Evolutionary conservation across 2,888 invertebrate genomes (phyloP), one percentile per base, ranked within the genome.

Genomic region (Lasiommata megera): DNA sequence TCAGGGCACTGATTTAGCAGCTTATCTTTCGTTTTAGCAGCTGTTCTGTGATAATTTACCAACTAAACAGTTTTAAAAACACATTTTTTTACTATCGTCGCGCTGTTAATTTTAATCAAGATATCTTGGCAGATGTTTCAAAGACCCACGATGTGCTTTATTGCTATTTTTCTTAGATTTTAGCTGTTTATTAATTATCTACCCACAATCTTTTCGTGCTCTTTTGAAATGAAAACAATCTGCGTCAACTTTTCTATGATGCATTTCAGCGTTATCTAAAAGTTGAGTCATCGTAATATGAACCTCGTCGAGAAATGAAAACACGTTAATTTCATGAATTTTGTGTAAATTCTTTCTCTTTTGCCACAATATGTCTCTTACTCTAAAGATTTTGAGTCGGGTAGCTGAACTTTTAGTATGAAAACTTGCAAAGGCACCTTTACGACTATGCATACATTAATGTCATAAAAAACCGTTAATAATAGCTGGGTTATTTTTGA

Each of bases 121-220:
- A 84, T 77, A 70, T 85, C 84, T 89, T 89, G 88, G 89, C 89
- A 88, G 81, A 79, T 81, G 80, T 79, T 76, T 82, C 85, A 86
- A 86, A 85, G 84, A 69, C 70, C 77, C 76, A 76, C n/a, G n/a
- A n/a, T 76, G 77, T 76, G 70, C 77, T 87, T 87, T 88, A 85
- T 85, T 77, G 72, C 80, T 81, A 62, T 79, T 79, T 79, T 79
- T 80, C 76, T 70, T 75, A 74, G 71, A 76, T 77, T 82, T 82
- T 73, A 74, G 76, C 68, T 72, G 73, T 79, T 77, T 82, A 83
- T 82, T 88, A 85, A 85, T 87, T 86, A 84, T 67, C 67, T 68
- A 65, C 77, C 77, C 67, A 77, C 78, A 56, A 54, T 58, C 48
- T 44, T 41, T 37, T 37, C 44, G 52, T 56, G 64, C 60, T 56